These are phyloP conservation scores for Sinocyclocheilus rhinocerous DNA, from an alignment of 2,113 vertebrate genomes.

Conservation along the genomic window DNA sequence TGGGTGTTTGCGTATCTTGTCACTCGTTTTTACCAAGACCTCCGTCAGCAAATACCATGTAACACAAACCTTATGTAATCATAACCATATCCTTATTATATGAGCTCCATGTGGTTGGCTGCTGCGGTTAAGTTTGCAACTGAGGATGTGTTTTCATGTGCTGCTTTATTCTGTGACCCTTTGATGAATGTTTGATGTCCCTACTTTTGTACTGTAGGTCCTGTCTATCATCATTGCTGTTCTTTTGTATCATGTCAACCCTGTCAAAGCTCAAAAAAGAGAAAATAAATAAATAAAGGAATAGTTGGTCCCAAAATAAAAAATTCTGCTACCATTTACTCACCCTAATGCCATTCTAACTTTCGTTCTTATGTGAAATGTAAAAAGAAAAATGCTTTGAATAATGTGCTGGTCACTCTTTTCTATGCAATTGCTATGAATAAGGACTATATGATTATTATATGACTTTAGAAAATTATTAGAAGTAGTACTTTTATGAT, in stretches of 20 bases:
- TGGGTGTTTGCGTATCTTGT: neutral
- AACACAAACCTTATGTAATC: constrained; percentile 1
- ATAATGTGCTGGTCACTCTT: neutral
- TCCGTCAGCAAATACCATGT: neutral
- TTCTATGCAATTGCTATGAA: neutral
- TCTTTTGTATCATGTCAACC: constrained; percentile 9
- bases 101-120: neutral
- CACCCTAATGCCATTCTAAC: neutral
- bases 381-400: neutral
- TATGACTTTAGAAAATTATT: neutral
- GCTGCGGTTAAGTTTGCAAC: neutral
- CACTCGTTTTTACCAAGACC: neutral
- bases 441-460: neutral
- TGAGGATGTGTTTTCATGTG: neutral
- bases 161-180: neutral
- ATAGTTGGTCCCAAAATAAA: neutral
- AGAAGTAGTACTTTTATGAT: neutral
- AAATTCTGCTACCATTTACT: neutral
- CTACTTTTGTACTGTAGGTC: neutral
- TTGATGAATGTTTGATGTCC: constrained; percentile 38
- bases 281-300: neutral
- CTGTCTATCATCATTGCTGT: neutral
- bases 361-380: neutral
- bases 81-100: neutral
- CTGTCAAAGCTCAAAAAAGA: neutral